Percentiles rank a stretch among this genome's conserved stretches.
phyloP scores from a whole-genome alignment of 2,113 vertebrate species.

The Thunnus maccoyii region DNA sequence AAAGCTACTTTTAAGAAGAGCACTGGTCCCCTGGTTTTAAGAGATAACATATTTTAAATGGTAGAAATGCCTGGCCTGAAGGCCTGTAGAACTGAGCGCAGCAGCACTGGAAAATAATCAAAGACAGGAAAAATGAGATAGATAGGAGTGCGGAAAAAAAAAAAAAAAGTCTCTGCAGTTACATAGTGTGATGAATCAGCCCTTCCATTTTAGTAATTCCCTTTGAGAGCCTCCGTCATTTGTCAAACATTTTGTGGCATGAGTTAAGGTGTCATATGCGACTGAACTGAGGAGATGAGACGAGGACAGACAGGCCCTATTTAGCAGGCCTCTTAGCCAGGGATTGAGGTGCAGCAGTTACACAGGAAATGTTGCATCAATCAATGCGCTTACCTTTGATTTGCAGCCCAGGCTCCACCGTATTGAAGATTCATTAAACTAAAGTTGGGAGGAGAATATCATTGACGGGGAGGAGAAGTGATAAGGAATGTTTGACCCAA shows the following conservation, averaged over 20 bases:
- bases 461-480: slow-evolving; percentile 43
- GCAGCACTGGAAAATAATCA: slow-evolving; percentile 66
- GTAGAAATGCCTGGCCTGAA: slow-evolving; percentile 43
- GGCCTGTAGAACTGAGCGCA: slow-evolving; percentile 32
- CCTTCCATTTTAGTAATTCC: slow-evolving; percentile 81
- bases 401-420: slow-evolving; percentile 44
- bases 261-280: slow-evolving; percentile 73
- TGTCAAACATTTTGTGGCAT: slow-evolving; percentile 76
- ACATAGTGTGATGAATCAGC: slow-evolving; percentile 75
- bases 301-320: slow-evolving; percentile 60
- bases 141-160: slow-evolving; percentile 36
- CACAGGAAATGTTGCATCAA: slow-evolving; percentile 63
- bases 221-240: slow-evolving; percentile 75
- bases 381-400: slow-evolving; percentile 67
- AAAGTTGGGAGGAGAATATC: slow-evolving; percentile 56
- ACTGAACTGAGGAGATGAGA: slow-evolving; percentile 75
- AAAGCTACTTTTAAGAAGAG: slow-evolving; percentile 59
- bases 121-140: slow-evolving; percentile 46
- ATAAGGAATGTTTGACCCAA: slow-evolving; percentile 66
- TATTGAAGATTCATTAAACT: slow-evolving; percentile 63
- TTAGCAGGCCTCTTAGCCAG: slow-evolving; percentile 68
- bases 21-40: slow-evolving; percentile 47
- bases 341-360: slow-evolving; percentile 39
- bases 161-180: slow-evolving; percentile 54
- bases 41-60: slow-evolving; percentile 69